phyloP scores from a whole-genome alignment of 1,140 invertebrate genomes.

The Dinoponera quadriceps region DNA sequence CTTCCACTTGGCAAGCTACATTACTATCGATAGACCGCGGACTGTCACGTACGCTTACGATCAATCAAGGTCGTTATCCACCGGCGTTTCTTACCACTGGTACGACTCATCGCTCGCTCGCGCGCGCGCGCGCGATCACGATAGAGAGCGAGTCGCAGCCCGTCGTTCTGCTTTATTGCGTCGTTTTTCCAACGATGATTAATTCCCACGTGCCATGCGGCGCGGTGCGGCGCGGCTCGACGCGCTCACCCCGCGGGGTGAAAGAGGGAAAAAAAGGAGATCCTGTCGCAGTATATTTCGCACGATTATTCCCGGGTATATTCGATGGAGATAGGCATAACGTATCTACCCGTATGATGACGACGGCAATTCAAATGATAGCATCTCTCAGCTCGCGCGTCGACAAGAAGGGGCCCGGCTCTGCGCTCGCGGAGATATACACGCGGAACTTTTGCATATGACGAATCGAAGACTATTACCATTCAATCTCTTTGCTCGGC shows the following conservation, averaged over 20 bases:
- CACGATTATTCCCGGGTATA: constrained; percentile 76
- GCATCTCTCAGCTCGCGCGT: constrained; percentile 73
- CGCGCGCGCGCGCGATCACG: constrained; percentile 12
- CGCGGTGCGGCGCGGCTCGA: neutral
- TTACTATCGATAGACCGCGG: constrained; percentile 21
- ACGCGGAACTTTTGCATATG: constrained; percentile 83
- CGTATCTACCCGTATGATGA: constrained; percentile 71
- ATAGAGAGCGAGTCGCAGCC: neutral
- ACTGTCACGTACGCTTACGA: constrained; percentile 65
- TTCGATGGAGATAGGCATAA: constrained; percentile 72
- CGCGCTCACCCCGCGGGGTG: constrained; percentile 50
- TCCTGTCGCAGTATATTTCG: constrained; percentile 73
- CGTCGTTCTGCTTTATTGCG: constrained; percentile 66
- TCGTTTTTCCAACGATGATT: constrained; percentile 75
- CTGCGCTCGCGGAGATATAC: constrained; percentile 58
- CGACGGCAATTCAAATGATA: constrained; percentile 79
- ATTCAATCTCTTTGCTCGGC: constrained; percentile 82
- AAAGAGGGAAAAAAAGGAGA: constrained; percentile 62
- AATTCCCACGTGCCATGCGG: constrained; percentile 68
- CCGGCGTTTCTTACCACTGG: constrained; percentile 63
- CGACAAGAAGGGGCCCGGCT: constrained; percentile 65
- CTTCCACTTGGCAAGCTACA: neutral
- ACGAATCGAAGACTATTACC: constrained; percentile 84
- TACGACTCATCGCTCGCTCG: constrained; percentile 70
- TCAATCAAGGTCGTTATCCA: constrained; percentile 72